A percentile compares a stretch with the other conserved stretches of the same genome.
Evolutionary conservation across 2,888 invertebrate species (phyloP).

Genomic region (Pterostichus niger): DNA sequence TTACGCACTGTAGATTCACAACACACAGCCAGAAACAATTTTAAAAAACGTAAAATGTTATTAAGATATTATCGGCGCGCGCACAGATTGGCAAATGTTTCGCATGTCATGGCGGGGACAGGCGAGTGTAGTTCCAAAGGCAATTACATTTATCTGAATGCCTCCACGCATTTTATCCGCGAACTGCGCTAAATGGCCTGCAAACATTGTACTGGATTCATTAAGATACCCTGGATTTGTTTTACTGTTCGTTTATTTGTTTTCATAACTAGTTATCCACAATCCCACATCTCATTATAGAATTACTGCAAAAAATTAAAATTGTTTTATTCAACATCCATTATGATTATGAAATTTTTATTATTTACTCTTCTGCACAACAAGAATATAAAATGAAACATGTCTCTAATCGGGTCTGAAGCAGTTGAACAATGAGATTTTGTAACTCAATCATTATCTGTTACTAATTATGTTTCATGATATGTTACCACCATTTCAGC

Average conservation of each 20-base stretch:
- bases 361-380: no score
- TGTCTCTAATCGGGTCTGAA: no score
- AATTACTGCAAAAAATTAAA: no score
- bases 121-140: conserved; percentile 42
- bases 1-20: conserved; percentile 6
- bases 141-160: conserved; percentile 63
- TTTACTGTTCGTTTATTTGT: neutral
- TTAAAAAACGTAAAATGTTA: conserved; percentile 54
- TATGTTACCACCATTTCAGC: no score
- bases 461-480: no score
- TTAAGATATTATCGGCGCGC: conserved; percentile 60
- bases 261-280: no score
- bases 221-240: conserved; percentile 23
- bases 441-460: no score
- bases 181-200: conserved; percentile 55
- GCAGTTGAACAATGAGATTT: no score
- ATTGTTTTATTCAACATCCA: no score
- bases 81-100: conserved; percentile 53
- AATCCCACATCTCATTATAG: neutral
- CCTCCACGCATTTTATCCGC: conserved; percentile 56
- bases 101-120: conserved; percentile 10
- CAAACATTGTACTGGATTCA: conserved; percentile 23
- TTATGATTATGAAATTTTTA: no score
- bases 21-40: conserved; percentile 12
- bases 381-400: no score